phyloP scores from a whole-genome alignment of 2,797 vertebrate species.

The Odontamblyopus rebecca region DNA sequence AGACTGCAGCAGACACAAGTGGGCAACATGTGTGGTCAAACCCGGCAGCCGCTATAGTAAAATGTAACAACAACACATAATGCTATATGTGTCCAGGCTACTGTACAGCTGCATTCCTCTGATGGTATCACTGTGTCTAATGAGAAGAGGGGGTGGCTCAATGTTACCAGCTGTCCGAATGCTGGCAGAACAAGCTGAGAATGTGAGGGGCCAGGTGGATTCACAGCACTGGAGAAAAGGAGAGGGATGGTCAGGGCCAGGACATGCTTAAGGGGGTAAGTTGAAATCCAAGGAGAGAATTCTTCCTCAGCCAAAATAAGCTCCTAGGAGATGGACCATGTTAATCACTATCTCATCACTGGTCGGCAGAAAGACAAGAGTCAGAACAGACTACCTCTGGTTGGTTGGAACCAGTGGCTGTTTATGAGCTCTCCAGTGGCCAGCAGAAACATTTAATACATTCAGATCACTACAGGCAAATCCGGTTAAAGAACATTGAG shows the following conservation, averaged over 20 bases:
- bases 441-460: conserved; percentile 46
- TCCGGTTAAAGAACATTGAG: conserved; percentile 58
- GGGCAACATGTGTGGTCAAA: conserved; percentile 1
- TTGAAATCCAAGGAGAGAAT: conserved; percentile 58
- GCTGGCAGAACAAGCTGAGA: conserved; percentile 61
- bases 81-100: conserved; percentile 34
- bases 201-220: conserved; percentile 72
- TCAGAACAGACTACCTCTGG: conserved; percentile 32
- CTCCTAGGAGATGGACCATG: conserved; percentile 47
- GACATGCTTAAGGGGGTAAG: conserved; percentile 37
- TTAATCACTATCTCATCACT: conserved; percentile 55
- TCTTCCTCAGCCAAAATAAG: conserved; percentile 62
- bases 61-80: conserved; percentile 13
- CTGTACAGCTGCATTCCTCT: conserved; percentile 45
- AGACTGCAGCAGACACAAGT: conserved; percentile 3
- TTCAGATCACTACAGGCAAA: conserved; percentile 58
- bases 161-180: conserved; percentile 67
- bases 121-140: conserved; percentile 34
- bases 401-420: conserved; percentile 35
- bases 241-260: conserved; percentile 25
- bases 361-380: conserved; percentile 49
- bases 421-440: conserved; percentile 22
- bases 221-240: conserved; percentile 33
- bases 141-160: conserved; percentile 21
- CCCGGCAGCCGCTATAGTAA: neutral